Evolutionary conservation across 2,888 invertebrate species (phyloP).

Genomic region (Coenonympha glycerion): DNA sequence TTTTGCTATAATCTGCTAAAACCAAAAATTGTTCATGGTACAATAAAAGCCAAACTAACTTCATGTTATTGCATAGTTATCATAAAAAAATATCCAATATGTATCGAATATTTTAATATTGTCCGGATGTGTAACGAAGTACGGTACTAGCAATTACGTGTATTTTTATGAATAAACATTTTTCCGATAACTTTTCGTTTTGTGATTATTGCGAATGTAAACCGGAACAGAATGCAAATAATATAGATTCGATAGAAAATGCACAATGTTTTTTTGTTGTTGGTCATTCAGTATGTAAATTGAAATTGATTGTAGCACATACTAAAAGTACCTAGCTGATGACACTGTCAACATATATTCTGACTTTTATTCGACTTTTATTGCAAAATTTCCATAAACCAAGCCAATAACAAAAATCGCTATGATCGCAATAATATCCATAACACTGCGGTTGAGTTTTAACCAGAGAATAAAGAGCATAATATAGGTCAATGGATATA

Average conservation of each 20-base stretch:
- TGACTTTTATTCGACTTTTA: neutral
- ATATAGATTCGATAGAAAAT: constrained; percentile 2
- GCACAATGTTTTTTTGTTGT: neutral
- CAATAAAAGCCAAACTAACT: no score
- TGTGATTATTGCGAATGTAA: neutral
- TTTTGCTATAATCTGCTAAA: no score
- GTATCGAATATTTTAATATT: no score
- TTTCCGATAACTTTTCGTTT: no score
- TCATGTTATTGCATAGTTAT: no score
- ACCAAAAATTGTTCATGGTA: no score
- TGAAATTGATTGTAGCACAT: neutral
- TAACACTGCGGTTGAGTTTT: neutral
- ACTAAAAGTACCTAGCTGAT: neutral
- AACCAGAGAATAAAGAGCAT: neutral
- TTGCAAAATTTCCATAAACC: neutral
- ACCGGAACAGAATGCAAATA: neutral
- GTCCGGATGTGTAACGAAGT: no score
- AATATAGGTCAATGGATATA: neutral
- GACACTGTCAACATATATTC: neutral
- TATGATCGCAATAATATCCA: neutral
- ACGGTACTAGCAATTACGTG: no score
- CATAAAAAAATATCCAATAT: no score
- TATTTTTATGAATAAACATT: no score
- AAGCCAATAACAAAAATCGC: neutral
- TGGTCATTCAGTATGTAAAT: neutral